Base-by-base conservation (phyloP, 2,797 vertebrate species). In the Hippoglossus hippoglossus region DNA sequence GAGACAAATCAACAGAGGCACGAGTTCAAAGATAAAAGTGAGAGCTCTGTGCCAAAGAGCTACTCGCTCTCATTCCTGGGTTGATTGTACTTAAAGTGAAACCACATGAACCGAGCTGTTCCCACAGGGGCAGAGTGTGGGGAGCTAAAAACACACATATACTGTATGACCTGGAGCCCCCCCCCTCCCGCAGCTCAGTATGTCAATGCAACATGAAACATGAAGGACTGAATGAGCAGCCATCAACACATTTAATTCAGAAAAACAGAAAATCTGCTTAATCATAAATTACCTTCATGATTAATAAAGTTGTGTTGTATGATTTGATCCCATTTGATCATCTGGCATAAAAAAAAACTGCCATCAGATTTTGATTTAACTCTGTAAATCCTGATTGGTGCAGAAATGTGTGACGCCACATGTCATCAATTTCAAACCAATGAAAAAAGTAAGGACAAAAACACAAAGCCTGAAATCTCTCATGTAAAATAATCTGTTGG, bases 51-150 rank as follows among this genome's bases (percentile, higher is more conserved):
- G 71, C 88, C 91, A 90, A 67, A 82, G 83, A 89, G 85, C 79
- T 86, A 50, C 88, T 88, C 74, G 54, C 82, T 74, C 80, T 90
- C 91, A 95, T 92, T 92, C 92, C 91, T 89, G 75, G 81, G 73
- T 57, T 91, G 91, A 94, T 94, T 94, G 90, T 79, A 22, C 82
- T 91, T 89, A 89, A 93, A 94, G 82, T 91, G 85, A 92, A 93
- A 93, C 87, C 94, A 94, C 91, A 93, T 95, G 94, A 83, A 68
- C 81, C 0, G 26, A 53, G 58, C 62, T 22, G 75, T 72, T 87
- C 80, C 87, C 86, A 85, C 51, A 69, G 64, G 56, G 72, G 79
- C 56, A 64, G 55, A 53, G 66, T 18, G 78, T 65, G 75, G 79
- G 59, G 4, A 67, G 76, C 50, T 68, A 51, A 73, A 49, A 74